These are phyloP conservation scores for Borostomias antarcticus DNA, from an alignment of 2,797 vertebrate species.

Conservation along the genomic window DNA sequence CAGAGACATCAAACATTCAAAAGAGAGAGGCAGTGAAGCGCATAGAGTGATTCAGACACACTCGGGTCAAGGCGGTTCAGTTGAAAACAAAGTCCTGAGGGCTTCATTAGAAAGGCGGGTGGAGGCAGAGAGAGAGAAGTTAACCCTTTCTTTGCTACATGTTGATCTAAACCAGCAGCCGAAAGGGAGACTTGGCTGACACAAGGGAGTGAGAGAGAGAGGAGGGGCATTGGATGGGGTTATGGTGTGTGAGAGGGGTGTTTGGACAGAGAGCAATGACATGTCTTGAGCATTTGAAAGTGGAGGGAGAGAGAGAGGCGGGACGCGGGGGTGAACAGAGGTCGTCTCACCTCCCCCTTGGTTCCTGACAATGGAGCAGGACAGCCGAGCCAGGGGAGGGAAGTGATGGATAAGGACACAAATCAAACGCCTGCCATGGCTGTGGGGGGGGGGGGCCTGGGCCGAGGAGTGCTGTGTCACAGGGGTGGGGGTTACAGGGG, in stretches of 20 bases:
- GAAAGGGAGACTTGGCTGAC: neutral
- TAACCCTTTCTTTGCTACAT: conserved; percentile 32
- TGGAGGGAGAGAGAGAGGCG: conserved; percentile 10
- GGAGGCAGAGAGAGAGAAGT: conserved; percentile 17
- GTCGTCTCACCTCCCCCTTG: conserved; percentile 46
- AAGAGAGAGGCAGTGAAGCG: conserved; percentile 49
- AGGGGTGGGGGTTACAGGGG: conserved; percentile 43
- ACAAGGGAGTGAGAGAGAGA: neutral
- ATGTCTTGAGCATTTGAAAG: conserved; percentile 56
- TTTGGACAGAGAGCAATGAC: conserved; percentile 53
- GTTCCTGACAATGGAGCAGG: conserved; percentile 64
- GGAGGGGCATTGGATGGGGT: conserved; percentile 31
- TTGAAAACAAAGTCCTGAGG: conserved; percentile 74
- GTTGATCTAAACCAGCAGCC: conserved; percentile 19
- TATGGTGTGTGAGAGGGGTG: no score
- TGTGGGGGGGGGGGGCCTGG: conserved; percentile 62
- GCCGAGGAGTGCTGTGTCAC: conserved; percentile 46
- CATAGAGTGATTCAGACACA: conserved; percentile 69
- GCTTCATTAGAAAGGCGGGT: conserved; percentile 45
- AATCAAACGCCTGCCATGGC: conserved; percentile 69
- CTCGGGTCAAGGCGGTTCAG: conserved; percentile 69
- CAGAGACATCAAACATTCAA: conserved; percentile 41
- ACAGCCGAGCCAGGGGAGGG: conserved; percentile 65
- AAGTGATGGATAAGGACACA: conserved; percentile 72
- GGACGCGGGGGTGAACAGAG: conserved; percentile 47